Evolutionary conservation across 1,140 invertebrate genomes (phyloP).

Genomic region (Drosophila arizonae): DNA sequence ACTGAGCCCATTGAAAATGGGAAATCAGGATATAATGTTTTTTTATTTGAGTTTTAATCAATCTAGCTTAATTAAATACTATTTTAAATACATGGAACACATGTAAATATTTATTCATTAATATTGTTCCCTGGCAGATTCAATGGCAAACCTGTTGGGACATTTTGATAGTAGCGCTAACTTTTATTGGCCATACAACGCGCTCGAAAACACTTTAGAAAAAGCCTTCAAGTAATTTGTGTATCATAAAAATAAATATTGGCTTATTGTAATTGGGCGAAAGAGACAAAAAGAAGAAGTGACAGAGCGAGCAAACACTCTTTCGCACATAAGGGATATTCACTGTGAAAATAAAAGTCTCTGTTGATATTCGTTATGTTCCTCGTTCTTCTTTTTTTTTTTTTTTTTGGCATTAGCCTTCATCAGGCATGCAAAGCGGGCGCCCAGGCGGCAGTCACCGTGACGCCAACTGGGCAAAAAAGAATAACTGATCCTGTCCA

Average conservation of each 20-base stretch:
- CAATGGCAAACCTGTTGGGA: not conserved
- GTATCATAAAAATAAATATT: slow-evolving; percentile 40
- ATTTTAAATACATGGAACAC: too few relatives aligned
- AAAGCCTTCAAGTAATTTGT: slow-evolving; percentile 44
- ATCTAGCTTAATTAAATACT: too few relatives aligned
- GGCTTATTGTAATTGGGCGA: slow-evolving; percentile 24
- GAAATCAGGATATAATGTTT: too few relatives aligned
- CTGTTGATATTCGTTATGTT: not conserved
- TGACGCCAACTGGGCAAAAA: slow-evolving; percentile 50
- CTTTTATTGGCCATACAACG: slow-evolving; percentile 35
- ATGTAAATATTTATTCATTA: not conserved
- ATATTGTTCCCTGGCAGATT: slow-evolving; percentile 6
- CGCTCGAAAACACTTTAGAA: slow-evolving; percentile 37
- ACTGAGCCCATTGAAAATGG: too few relatives aligned
- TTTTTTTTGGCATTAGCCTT: slow-evolving; percentile 53
- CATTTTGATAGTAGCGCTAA: slow-evolving; percentile 21
- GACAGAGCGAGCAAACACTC: slow-evolving; percentile 5
- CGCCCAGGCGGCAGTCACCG: slow-evolving; percentile 55
- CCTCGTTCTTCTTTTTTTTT: not conserved
- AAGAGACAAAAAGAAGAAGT: not conserved
- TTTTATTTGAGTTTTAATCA: too few relatives aligned
- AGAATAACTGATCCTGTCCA: slow-evolving; percentile 61
- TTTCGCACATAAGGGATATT: slow-evolving; percentile 22
- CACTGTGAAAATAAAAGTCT: slow-evolving; percentile 4
- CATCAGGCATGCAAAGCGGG: slow-evolving; percentile 70